Evolutionary conservation across 2,797 vertebrate genomes (phyloP).

Genomic region (Simalia tracyae): DNA sequence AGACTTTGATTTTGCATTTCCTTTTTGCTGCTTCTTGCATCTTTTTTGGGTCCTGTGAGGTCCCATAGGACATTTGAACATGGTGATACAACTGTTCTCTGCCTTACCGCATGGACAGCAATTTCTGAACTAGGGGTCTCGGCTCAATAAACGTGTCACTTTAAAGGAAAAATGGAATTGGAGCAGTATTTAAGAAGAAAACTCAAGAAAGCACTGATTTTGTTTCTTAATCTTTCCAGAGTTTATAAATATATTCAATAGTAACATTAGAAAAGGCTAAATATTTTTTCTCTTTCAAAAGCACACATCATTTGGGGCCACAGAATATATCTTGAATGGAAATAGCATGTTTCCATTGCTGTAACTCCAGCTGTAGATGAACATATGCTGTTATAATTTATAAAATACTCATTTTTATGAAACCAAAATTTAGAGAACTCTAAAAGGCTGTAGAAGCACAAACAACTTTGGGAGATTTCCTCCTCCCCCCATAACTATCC

Average conservation of each 20-base stretch:
- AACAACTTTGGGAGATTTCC: neutral
- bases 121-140: neutral
- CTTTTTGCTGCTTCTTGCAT: neutral
- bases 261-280: neutral
- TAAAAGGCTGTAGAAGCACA: neutral
- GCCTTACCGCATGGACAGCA: neutral
- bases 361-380: neutral
- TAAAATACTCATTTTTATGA: neutral
- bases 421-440: neutral
- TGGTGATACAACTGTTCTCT: neutral
- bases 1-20: neutral
- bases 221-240: neutral
- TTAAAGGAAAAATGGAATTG: constrained; percentile 12
- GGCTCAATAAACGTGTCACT: neutral
- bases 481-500: neutral
- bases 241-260: neutral
- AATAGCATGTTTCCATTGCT: neutral
- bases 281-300: neutral
- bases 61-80: neutral
- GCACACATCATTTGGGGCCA: neutral
- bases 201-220: neutral
- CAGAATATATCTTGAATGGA: neutral
- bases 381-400: neutral
- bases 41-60: neutral
- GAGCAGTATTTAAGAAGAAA: neutral